Conservation (phyloP, 2,113 vertebrate species). For the Odontophorus gujanensis region DNA sequence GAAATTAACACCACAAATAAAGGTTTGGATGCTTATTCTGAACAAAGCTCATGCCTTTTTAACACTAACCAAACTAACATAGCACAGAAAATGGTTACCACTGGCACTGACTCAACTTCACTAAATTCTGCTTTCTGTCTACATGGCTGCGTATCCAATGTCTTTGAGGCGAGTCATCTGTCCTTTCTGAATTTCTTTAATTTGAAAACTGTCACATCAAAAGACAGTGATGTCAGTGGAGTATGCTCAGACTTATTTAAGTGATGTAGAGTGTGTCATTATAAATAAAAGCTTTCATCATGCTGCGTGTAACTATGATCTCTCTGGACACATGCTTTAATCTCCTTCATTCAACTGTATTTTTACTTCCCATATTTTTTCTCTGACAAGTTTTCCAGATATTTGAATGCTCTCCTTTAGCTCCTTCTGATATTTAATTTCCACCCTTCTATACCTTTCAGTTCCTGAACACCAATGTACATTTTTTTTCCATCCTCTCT, state of each 20-base stretch:
- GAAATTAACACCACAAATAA: not conserved
- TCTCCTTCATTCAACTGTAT: not conserved
- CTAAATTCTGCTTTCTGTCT: constrained; percentile 8
- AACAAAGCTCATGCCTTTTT: not conserved
- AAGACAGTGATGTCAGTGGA: not conserved
- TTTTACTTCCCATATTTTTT: not conserved
- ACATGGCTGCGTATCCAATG: not conserved
- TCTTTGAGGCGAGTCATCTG: not conserved
- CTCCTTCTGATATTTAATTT: not conserved
- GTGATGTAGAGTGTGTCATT: not conserved
- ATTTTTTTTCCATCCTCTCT: not conserved
- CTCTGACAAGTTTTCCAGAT: not conserved
- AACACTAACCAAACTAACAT: not conserved
- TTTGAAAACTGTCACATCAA: not conserved
- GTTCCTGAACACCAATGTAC: not conserved
- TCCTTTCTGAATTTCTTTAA: not conserved
- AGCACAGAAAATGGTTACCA: not conserved
- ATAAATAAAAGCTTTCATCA: constrained; percentile 53
- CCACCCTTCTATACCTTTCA: not conserved
- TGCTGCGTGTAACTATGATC: not conserved
- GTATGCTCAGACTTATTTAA: constrained; percentile 29
- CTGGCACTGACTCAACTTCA: not conserved
- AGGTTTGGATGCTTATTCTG: not conserved
- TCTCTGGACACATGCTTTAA: not conserved
- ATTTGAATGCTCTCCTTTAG: not conserved